These are phyloP conservation scores for Engraulis encrasicolus DNA, from an alignment of 2,113 vertebrate species.

Conservation along the genomic window DNA sequence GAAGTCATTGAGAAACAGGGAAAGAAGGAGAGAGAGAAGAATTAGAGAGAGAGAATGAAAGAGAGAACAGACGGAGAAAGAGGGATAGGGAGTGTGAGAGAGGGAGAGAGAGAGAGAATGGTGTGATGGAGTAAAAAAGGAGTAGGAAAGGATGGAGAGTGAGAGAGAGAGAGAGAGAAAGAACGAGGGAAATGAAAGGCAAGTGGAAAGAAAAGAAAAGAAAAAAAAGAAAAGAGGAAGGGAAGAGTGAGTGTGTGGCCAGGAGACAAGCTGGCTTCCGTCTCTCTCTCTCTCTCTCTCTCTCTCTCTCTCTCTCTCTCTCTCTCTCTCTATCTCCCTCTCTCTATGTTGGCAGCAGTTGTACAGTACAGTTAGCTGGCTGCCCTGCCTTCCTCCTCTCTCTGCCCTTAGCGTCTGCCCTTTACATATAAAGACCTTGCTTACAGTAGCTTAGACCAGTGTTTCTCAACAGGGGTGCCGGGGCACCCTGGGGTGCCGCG, in stretches of 20 bases:
- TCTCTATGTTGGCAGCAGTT: no score
- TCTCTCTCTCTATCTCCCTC: no score
- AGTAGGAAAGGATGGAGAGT: neutral
- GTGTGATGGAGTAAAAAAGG: neutral
- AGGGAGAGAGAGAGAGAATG: neutral
- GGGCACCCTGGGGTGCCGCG: no score
- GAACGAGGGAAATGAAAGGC: neutral
- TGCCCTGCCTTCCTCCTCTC: no score
- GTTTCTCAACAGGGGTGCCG: no score
- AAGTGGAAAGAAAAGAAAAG: neutral
- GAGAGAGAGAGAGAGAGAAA: neutral
- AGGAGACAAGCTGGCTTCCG: no score
- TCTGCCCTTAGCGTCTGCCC: neutral
- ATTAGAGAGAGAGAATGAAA: conserved; percentile 34
- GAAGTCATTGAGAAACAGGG: no score
- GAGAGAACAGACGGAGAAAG: neutral
- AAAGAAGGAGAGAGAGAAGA: conserved; percentile 54
- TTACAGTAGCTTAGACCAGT: no score
- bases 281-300: no score
- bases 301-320: no score
- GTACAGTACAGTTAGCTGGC: no score
- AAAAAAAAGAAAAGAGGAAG: neutral
- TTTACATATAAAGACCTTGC: neutral
- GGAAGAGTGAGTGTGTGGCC: neutral
- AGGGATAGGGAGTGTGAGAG: conserved; percentile 34